These are phyloP conservation scores for Oscheius sp. DNA, from an alignment of 2,888 invertebrate genomes.

Conservation along the genomic window DNA sequence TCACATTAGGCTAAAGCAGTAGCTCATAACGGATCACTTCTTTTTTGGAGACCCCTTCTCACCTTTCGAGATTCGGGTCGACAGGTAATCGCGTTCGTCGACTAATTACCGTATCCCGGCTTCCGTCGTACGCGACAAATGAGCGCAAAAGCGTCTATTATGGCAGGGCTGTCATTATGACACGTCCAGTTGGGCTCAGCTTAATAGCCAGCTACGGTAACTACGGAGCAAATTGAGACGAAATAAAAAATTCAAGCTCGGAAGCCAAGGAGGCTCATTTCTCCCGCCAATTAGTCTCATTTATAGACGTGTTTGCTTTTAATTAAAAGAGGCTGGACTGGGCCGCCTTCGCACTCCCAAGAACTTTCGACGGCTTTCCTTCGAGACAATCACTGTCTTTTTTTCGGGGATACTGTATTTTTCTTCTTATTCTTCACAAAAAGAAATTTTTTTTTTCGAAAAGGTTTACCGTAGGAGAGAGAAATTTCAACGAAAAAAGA, in stretches of 20 bases:
- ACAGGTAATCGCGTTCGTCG: constrained; percentile 6
- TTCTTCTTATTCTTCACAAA: no score
- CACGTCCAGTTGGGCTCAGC: constrained; percentile 3
- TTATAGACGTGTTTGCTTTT: constrained; percentile 36
- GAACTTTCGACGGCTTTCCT: no score
- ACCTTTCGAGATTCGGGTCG: neutral
- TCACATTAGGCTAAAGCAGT: constrained; percentile 5
- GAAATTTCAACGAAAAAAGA: no score
- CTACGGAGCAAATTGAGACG: neutral
- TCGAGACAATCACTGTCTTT: no score
- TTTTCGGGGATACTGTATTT: no score
- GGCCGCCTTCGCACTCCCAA: neutral
- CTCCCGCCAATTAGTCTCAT: constrained; percentile 34
- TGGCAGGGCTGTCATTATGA: constrained; percentile 23
- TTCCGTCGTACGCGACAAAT: constrained; percentile 28
- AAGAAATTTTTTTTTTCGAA: no score
- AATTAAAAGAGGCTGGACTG: constrained; percentile 30
- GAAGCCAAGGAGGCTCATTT: constrained; percentile 18
- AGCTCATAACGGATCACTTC: constrained; percentile 9
- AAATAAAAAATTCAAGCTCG: constrained; percentile 1
- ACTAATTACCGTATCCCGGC: constrained; percentile 30
- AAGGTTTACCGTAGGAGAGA: no score
- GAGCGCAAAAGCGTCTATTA: constrained; percentile 29
- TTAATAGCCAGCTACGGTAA: neutral
- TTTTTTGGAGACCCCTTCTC: neutral